A percentile compares a stretch with the other conserved stretches of the same genome.
Evolutionary conservation across 2,113 vertebrate genomes (phyloP).

Genomic region (Pandion haliaetus): DNA sequence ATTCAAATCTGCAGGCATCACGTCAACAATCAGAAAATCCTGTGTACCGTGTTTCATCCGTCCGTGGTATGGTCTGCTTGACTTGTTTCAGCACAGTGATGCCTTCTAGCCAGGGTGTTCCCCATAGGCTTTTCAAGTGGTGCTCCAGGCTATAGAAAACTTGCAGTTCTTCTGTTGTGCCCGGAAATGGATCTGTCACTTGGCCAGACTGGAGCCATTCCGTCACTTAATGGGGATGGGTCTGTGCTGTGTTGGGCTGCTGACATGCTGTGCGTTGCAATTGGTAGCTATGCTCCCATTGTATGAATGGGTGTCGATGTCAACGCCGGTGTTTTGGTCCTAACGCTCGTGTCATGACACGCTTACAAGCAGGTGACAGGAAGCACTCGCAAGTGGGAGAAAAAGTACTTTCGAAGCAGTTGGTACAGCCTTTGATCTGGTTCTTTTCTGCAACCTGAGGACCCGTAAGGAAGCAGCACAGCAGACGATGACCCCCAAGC

Average conservation of each 20-base stretch:
- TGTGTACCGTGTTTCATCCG: rapidly evolving
- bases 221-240: background rate
- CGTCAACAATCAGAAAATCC: background rate
- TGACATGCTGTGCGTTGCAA: background rate
- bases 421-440: background rate
- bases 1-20: background rate
- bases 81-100: background rate
- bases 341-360: background rate
- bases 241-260: background rate
- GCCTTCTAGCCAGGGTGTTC: background rate
- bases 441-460: background rate
- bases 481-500: background rate
- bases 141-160: background rate
- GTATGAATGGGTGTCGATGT: background rate
- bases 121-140: background rate
- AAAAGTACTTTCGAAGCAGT: background rate
- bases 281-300: background rate
- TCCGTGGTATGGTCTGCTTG: background rate
- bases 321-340: background rate
- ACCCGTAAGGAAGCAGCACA: background rate
- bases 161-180: background rate
- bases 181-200: background rate
- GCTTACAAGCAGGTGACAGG: background rate
- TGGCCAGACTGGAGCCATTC: background rate
- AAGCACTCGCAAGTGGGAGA: background rate